Conservation (phyloP, 2,797 vertebrate species). For the Sus cebifrons region DNA sequence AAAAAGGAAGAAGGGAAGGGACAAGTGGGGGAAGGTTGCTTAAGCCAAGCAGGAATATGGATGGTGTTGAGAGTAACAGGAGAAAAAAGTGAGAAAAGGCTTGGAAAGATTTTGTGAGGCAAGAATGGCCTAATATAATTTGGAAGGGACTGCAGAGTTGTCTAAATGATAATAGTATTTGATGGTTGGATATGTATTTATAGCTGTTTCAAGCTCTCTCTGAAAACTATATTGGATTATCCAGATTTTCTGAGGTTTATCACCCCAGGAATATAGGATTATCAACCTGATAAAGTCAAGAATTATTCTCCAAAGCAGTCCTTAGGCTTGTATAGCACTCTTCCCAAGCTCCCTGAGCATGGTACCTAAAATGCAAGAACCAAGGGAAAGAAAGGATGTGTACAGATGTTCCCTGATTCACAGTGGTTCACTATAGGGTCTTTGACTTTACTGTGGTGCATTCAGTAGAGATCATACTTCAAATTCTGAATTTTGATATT, state of each 20-base stretch:
- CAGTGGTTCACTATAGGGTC: background rate
- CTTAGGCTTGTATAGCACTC: constrained; percentile 67
- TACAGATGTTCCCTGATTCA: background rate
- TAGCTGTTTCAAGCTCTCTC: constrained; percentile 91
- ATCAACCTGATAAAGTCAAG: constrained; percentile 92
- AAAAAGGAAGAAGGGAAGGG: background rate
- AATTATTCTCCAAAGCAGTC: constrained; percentile 89
- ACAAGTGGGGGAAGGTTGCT: background rate
- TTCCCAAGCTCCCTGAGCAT: constrained; percentile 76
- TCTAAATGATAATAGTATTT: constrained; percentile 93
- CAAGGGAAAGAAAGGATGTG: background rate
- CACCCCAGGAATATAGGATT: constrained; percentile 93
- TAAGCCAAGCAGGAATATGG: background rate
- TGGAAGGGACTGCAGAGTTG: constrained; percentile 88
- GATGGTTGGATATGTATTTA: constrained; percentile 93
- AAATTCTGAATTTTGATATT: background rate
- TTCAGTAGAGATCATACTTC: background rate
- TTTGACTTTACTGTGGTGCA: background rate
- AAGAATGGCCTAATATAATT: constrained; percentile 85
- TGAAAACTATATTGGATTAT: constrained; percentile 94
- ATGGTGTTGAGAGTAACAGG: background rate
- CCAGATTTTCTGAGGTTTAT: constrained; percentile 94
- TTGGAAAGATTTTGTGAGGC: constrained; percentile 70
- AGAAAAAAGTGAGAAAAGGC: background rate
- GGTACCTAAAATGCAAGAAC: constrained; percentile 64